These are phyloP conservation scores for Pagrus major DNA, from an alignment of 2,113 vertebrate species.

Conservation along the genomic window DNA sequence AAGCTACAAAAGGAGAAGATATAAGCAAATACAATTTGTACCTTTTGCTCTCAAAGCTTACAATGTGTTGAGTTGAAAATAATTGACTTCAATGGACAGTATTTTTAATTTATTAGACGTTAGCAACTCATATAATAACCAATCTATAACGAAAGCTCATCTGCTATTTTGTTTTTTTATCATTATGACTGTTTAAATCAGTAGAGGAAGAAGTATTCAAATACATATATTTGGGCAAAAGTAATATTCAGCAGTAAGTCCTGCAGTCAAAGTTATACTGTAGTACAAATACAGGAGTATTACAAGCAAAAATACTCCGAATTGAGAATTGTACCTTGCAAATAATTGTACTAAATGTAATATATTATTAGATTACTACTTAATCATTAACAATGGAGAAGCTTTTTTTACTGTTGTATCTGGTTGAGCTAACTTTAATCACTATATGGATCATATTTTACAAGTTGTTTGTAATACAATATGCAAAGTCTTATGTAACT, in stretches of 20 bases:
- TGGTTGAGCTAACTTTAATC: neutral
- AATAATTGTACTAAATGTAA: neutral
- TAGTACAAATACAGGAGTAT: neutral
- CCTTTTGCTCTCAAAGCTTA: neutral
- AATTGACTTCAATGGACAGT: neutral
- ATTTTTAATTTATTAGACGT: too few relatives aligned
- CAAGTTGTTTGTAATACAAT: too few relatives aligned
- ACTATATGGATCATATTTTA: neutral
- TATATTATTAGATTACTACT: neutral
- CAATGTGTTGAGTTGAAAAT: neutral
- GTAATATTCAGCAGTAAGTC: neutral
- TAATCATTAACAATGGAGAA: neutral
- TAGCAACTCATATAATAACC: too few relatives aligned
- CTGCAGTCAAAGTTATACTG: neutral
- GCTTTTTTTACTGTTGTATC: neutral
- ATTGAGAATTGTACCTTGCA: neutral
- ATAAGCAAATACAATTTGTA: neutral
- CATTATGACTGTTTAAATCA: too few relatives aligned
- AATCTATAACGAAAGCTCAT: too few relatives aligned
- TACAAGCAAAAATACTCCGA: neutral
- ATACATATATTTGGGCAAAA: too few relatives aligned
- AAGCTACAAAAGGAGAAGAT: slow-evolving; percentile 9
- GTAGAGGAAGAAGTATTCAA: too few relatives aligned
- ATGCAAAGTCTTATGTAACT: neutral
- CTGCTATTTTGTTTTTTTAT: too few relatives aligned